Base-by-base conservation (phyloP, 2,113 vertebrate species). In the Harpagus bidentatus region DNA sequence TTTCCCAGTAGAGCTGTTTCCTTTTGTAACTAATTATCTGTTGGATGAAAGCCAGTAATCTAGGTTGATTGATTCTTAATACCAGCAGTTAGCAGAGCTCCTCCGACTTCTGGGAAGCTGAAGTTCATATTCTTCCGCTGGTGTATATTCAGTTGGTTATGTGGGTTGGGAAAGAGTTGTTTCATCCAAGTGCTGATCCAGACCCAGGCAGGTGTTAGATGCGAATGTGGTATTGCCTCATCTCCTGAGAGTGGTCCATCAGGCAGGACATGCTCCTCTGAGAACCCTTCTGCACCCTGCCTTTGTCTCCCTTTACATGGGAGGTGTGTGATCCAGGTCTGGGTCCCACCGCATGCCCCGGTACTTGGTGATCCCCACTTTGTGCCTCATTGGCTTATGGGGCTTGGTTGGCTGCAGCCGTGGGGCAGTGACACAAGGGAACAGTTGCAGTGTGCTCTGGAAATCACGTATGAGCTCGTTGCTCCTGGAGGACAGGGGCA, bases 171-270 rank as follows among this genome's bases (percentile, higher is more conserved):
- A 70, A 83, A 63, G 18, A 28, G 2, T 26, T 65, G 10, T 55
- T 82, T 38, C 31, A 38, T 81, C 7, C 5, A 31, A 58, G 5
- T 42, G 43, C 36, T n/a, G 23, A 47, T 66, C 50, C 0, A 1
- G 31, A 48, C 21, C 88, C 8, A 10, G 15, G 36, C 7, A 32
- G 25, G 6, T 47, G 22, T 42, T 43, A 40, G 48, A 16, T n/a
- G 32, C 3, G 5, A 55, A 25, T 2, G 1, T 42, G 28, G 4
- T 34, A 32, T 56, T 69, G 73, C 21, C 17, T 50, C 3, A 1
- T 73, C 19, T 55, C 42, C 34, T 32, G 13, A 42, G 19, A 32
- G 42, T 36, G 52, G 38, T 62, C 18, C 2, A 7, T 10, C 58
- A 81, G 25, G 29, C 18, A 81, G n/a, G 18, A 55, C 28, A 6